Base-by-base conservation (phyloP, 2,113 vertebrate genomes). In the Noturus placidus region DNA sequence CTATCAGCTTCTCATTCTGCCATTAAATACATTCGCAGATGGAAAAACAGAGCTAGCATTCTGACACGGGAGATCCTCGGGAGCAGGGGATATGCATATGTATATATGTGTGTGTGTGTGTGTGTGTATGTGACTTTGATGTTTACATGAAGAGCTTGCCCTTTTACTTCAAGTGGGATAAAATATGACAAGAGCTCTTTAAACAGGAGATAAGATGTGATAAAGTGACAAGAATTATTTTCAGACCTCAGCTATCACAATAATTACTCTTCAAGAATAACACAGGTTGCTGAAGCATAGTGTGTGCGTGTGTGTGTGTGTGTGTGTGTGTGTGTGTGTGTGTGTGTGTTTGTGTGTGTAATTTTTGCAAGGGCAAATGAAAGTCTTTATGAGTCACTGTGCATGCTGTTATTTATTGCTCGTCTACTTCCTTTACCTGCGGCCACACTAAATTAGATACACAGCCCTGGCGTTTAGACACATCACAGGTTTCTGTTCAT, bases 21-120 rank as follows among this genome's bases (percentile, higher is more conserved):
- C 91, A 90, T 93, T 92, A 93, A 92, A 56, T 4, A 92, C 87
- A 85, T 74, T 70, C 89, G 92, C 89, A 93, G 93, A 93, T 93
- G 91, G 90, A 90, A 93, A 91, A 92, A 42, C 78, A 65, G 91
- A 90, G 90, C 59, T 56, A 20, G 63, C 50, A 50, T 27, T 54
- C 70, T 87, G 65, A 85, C 82, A 88, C 4, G 52, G 52, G 63
- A 70, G 80, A 87, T 82, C 74, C 74, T 52, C 5, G 1, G 13
- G 42, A 50, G 42, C 42, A 77, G 22, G 42, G 74, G 25, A 0
- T 79, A 30, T 46, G 72, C 9, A 1, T 67, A 57, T 63, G 56
- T 77, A 67, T 63, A 46, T 77, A 67, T 78, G 46, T 84, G 50
- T 56, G 59, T 50, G 72, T n/a, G 70, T 79, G 54, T 56, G 74